phyloP scores from a whole-genome alignment of 2,113 vertebrate species.

The Uria aalge region DNA sequence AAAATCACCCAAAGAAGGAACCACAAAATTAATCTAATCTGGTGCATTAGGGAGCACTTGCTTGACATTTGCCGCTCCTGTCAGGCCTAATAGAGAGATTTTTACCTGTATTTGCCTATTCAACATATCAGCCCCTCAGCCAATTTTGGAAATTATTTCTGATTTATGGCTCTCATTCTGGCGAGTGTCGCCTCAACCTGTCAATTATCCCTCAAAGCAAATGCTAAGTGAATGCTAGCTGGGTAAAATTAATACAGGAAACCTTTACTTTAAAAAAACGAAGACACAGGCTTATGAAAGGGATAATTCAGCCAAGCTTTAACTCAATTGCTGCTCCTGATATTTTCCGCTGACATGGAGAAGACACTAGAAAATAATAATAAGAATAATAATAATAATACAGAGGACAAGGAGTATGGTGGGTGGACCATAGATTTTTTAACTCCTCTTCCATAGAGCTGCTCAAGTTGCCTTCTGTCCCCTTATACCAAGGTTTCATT shows the following conservation, averaged over 20 bases:
- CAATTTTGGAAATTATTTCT: constrained; percentile 87
- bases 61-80: constrained; percentile 80
- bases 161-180: constrained; percentile 80
- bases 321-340: constrained; percentile 13
- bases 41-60: constrained; percentile 70
- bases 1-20: constrained; percentile 29
- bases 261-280: constrained; percentile 72
- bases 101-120: constrained; percentile 87
- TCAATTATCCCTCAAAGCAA: constrained; percentile 84
- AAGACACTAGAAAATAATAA: background rate
- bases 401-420: background rate
- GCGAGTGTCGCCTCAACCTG: constrained; percentile 77
- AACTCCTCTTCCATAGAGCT: background rate
- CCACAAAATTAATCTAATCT: constrained; percentile 72
- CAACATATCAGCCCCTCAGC: constrained; percentile 78
- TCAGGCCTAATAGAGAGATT: constrained; percentile 85
- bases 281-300: constrained; percentile 42
- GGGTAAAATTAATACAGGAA: constrained; percentile 83
- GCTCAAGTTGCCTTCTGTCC: background rate
- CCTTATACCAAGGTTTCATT: background rate
- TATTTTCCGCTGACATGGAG: constrained; percentile 32
- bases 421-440: background rate
- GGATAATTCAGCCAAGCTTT: constrained; percentile 49
- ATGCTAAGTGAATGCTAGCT: constrained; percentile 82
- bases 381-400: background rate